phyloP scores from a whole-genome alignment of 1,140 invertebrate genomes.

The Trialeurodes vaporariorum region DNA sequence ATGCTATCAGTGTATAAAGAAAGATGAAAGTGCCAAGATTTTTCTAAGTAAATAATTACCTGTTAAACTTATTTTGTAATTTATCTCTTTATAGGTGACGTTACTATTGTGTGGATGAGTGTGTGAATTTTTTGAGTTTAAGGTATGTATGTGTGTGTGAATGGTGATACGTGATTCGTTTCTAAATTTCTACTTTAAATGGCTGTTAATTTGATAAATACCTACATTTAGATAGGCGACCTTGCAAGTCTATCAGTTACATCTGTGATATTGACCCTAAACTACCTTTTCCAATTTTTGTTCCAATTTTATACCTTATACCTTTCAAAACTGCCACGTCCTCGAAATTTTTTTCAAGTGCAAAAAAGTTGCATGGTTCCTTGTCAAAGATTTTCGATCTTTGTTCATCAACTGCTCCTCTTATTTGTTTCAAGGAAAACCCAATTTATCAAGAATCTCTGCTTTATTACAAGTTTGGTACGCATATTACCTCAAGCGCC shows the following conservation, averaged over 20 bases:
- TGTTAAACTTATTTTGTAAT: not conserved
- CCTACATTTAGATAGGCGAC: not conserved
- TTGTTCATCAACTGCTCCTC: too few relatives aligned
- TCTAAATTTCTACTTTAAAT: not conserved
- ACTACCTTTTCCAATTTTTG: too few relatives aligned
- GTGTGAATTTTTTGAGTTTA: not conserved
- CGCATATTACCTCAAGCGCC: too few relatives aligned
- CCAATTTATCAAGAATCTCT: too few relatives aligned
- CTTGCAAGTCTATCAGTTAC: not conserved
- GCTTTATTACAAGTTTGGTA: too few relatives aligned
- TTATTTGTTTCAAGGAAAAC: too few relatives aligned
- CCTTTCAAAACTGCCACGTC: too few relatives aligned
- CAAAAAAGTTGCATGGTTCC: too few relatives aligned
- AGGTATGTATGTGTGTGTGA: too few relatives aligned
- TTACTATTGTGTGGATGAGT: not conserved
- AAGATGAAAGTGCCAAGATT: not conserved
- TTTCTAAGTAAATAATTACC: not conserved
- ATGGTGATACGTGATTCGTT: not conserved
- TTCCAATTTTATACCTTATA: too few relatives aligned
- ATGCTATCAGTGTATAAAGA: not conserved
- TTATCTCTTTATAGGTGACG: not conserved
- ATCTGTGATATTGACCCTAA: slow-evolving; percentile 1
- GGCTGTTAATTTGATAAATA: not conserved
- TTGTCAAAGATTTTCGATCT: too few relatives aligned
- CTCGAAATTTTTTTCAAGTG: too few relatives aligned